These are phyloP conservation scores for Genyomyrus donnyi DNA, from an alignment of 2,113 vertebrate species.

Conservation along the genomic window DNA sequence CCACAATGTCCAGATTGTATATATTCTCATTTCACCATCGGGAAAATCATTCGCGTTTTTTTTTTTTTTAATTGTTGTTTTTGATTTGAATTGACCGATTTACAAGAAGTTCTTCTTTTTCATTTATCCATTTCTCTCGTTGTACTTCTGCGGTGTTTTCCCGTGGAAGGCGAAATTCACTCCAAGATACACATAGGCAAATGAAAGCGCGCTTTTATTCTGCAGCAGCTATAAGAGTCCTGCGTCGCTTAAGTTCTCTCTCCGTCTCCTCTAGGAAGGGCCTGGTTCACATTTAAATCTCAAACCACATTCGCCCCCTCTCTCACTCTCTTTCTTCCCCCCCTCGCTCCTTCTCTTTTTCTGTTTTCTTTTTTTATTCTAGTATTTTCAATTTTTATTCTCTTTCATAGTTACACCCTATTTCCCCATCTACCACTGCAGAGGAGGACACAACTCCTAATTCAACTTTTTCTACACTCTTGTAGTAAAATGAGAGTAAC, in stretches of 20 bases:
- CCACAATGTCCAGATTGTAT: not conserved
- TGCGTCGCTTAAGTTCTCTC: slow-evolving; percentile 23
- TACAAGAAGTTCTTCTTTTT: not conserved
- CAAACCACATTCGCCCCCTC: slow-evolving; percentile 27
- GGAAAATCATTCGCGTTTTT: not conserved
- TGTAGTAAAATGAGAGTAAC: not conserved
- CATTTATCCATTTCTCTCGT: not conserved
- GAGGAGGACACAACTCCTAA: not conserved
- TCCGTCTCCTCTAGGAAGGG: slow-evolving; percentile 26
- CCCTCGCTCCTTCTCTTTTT: not conserved
- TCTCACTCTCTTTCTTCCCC: not conserved
- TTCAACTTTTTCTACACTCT: not conserved
- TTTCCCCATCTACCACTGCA: not conserved
- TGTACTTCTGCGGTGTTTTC: slow-evolving; percentile 16
- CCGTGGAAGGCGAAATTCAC: not conserved
- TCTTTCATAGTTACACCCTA: not conserved
- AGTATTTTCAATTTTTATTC: not conserved
- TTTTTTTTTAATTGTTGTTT: not conserved
- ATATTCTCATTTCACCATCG: not conserved
- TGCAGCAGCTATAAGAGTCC: slow-evolving; percentile 17
- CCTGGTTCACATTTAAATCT: slow-evolving; percentile 45
- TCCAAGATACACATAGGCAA: slow-evolving; percentile 27
- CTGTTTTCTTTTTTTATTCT: not conserved
- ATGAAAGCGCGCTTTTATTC: slow-evolving; percentile 65
- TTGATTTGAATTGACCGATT: not conserved